These are phyloP conservation scores for Coremacera marginata DNA, from an alignment of 2,888 invertebrate species.

Conservation along the genomic window DNA sequence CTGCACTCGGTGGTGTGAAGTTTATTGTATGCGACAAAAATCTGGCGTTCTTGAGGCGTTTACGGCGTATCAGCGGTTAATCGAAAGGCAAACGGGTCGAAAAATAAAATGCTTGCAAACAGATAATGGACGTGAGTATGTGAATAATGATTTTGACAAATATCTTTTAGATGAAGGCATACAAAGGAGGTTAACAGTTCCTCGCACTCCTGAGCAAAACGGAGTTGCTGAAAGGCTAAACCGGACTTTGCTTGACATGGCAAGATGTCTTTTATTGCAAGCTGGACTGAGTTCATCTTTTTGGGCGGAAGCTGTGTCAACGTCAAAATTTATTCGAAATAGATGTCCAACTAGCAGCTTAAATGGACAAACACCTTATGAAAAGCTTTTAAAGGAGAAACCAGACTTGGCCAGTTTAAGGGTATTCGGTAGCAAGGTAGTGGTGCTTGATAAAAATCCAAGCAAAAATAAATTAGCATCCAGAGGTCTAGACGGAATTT, in stretches of 20 bases:
- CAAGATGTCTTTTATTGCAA: slow-evolving; percentile 52
- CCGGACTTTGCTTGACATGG: slow-evolving; percentile 51
- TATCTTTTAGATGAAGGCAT: slow-evolving; percentile 51
- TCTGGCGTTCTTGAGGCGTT: slow-evolving; percentile 42
- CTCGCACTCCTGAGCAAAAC: slow-evolving; percentile 52
- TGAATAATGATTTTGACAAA: slow-evolving; percentile 44
- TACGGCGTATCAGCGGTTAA: slow-evolving; percentile 49
- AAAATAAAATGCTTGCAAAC: slow-evolving; percentile 51
- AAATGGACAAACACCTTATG: slow-evolving; percentile 4
- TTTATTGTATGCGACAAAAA: slow-evolving; percentile 40
- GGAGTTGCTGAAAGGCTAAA: slow-evolving; percentile 54
- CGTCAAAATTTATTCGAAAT: not conserved
- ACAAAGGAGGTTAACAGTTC: slow-evolving; percentile 47
- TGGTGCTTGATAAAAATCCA: slow-evolving; percentile 45
- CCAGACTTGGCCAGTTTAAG: no score
- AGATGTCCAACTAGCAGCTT: slow-evolving; percentile 35
- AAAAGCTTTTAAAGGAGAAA: slow-evolving; percentile 56
- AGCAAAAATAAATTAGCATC: slow-evolving; percentile 27
- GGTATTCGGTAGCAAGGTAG: slow-evolving; percentile 59
- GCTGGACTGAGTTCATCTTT: slow-evolving; percentile 40
- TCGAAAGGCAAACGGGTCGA: slow-evolving; percentile 46
- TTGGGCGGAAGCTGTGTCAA: slow-evolving; percentile 54
- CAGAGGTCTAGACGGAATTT: slow-evolving; percentile 35
- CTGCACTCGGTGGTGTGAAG: slow-evolving; percentile 35
- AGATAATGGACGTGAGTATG: slow-evolving; percentile 55